Percentiles rank a stretch among this genome's conserved stretches.
Evolutionary conservation across 64 coral and sea anemone species (phyloP).

Genomic region (Montipora sp.): DNA sequence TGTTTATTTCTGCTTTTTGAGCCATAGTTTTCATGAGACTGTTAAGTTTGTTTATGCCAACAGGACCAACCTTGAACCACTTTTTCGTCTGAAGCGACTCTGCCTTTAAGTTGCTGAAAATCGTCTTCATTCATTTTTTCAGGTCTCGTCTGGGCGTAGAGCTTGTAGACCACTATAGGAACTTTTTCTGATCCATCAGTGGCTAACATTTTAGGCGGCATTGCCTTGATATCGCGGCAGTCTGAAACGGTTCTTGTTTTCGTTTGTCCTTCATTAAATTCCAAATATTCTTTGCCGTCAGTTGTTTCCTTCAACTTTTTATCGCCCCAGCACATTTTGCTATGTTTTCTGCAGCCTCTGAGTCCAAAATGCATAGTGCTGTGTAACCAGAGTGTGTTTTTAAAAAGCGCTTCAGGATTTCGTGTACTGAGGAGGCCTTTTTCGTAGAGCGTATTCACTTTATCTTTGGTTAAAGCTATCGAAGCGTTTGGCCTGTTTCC

Average conservation of each 20-base stretch:
- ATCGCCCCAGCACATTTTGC: conserved; percentile 59
- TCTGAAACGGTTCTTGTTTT: conserved; percentile 54
- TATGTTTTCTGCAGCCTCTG: conserved; percentile 32
- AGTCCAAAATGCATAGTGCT: conserved; percentile 38
- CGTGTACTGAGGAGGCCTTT: conserved; percentile 24
- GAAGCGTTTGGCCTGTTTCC: conserved; percentile 27
- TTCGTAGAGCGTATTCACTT: conserved; percentile 29
- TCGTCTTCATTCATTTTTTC: too few relatives aligned
- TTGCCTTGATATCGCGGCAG: neutral
- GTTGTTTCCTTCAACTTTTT: conserved; percentile 42
- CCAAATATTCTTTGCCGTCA: neutral
- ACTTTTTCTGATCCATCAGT: too few relatives aligned
- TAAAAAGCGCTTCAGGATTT: conserved; percentile 14
- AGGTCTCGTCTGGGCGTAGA: too few relatives aligned
- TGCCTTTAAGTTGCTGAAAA: too few relatives aligned
- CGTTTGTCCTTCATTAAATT: conserved; percentile 63
- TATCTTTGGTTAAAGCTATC: neutral
- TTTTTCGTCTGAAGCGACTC: too few relatives aligned
- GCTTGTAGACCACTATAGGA: too few relatives aligned
- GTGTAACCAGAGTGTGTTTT: neutral
- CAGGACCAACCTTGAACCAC: too few relatives aligned
- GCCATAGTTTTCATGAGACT: too few relatives aligned
- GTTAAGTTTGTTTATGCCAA: too few relatives aligned
- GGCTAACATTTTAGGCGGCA: conserved; percentile 45
- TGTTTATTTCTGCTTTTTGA: too few relatives aligned